Evolutionary conservation across 2,113 vertebrate species (phyloP).

Genomic region (Guaruba guarouba): DNA sequence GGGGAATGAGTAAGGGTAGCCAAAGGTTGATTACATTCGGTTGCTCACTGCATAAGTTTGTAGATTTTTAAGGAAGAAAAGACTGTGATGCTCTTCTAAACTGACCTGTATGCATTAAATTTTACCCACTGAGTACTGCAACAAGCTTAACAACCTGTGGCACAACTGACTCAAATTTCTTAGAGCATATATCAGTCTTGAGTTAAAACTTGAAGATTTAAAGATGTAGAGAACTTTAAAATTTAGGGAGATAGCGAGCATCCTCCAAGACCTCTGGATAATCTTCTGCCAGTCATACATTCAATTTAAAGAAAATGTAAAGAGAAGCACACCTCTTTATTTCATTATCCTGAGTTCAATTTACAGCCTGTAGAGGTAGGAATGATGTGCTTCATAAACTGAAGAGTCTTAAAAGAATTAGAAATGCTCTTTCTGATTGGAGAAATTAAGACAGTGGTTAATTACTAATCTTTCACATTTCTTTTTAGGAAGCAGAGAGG

Average conservation of each 20-base stretch:
- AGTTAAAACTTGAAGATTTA: background rate
- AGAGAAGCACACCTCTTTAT: rapidly evolving
- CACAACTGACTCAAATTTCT: background rate
- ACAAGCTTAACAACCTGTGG: background rate
- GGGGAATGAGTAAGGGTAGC: background rate
- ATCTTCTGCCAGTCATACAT: background rate
- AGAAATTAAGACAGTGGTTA: background rate
- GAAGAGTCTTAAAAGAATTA: background rate
- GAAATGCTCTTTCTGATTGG: background rate
- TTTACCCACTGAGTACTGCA: background rate
- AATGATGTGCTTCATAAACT: background rate
- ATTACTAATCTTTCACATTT: background rate
- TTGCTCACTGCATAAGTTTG: background rate
- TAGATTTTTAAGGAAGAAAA: background rate
- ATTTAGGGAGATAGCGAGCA: background rate
- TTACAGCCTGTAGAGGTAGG: background rate
- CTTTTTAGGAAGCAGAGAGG: background rate
- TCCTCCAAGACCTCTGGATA: background rate
- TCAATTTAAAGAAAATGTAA: background rate
- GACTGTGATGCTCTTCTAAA: background rate
- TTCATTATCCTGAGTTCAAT: background rate
- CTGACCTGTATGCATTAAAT: background rate
- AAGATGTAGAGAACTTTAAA: background rate
- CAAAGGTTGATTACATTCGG: background rate
- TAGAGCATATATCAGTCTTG: background rate